Conservation (phyloP, 2,888 invertebrate genomes). For the Drosophila mettleri region DNA sequence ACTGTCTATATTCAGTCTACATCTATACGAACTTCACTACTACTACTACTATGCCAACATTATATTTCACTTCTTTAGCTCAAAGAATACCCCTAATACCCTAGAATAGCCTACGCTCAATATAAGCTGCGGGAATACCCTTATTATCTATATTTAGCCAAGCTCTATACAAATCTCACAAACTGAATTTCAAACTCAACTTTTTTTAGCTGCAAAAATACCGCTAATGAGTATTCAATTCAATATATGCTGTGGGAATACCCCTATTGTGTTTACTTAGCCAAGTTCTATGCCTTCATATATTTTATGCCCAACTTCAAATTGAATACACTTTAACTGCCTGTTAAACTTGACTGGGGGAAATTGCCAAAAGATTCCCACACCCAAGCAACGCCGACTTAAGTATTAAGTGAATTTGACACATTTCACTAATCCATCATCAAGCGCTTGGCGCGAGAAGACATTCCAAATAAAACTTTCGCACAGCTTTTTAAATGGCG, state of each 20-base stretch:
- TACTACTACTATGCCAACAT: too few species aligned
- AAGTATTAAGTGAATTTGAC: conserved; percentile 36
- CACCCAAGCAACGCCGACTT: conserved; percentile 12
- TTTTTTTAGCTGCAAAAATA: background rate
- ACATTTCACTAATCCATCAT: conserved; percentile 58
- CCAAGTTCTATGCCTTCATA: background rate
- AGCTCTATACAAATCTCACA: too few species aligned
- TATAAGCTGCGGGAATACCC: background rate
- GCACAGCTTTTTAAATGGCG: conserved; percentile 28
- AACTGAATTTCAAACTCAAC: too few species aligned
- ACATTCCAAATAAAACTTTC: conserved; percentile 43
- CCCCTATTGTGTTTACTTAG: background rate
- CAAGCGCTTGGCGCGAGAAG: conserved; percentile 22
- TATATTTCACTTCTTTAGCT: too few species aligned
- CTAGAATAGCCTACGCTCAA: too few species aligned
- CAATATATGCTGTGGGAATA: background rate
- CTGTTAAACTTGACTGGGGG: conserved; percentile 6
- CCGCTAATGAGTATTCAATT: background rate
- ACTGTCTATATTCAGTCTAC: too few species aligned
- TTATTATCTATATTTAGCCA: too few species aligned
- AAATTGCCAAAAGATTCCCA: conserved; percentile 25
- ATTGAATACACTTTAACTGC: conserved; percentile 3
- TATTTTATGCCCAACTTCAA: too few species aligned
- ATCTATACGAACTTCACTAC: too few species aligned
- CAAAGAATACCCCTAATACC: too few species aligned